Evolutionary conservation across 2,888 invertebrate species (phyloP).

Genomic region (Zaprionus bogoriensis): DNA sequence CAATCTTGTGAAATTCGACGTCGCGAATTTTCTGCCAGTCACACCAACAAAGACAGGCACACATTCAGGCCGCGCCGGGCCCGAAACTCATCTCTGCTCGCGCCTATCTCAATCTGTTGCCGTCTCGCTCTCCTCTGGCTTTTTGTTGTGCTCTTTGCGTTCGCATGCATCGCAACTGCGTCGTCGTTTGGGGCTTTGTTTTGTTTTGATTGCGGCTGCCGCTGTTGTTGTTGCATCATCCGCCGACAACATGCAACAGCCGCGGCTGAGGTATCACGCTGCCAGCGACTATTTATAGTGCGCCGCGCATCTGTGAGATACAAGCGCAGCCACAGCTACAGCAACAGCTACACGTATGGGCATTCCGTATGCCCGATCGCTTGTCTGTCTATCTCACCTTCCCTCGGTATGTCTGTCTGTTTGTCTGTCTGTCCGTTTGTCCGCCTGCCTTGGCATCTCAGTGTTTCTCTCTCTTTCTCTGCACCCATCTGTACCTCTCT

Average conservation of each 20-base stretch:
- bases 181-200: constrained; percentile 43
- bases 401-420: background rate
- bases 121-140: constrained; percentile 14
- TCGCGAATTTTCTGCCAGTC: constrained; percentile 62
- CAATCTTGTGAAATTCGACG: constrained; percentile 71
- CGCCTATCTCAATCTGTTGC: background rate
- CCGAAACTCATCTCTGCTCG: background rate
- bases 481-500: background rate
- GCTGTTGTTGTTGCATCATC: constrained; percentile 46
- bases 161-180: constrained; percentile 55
- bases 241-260: constrained; percentile 45
- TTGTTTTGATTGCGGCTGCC: constrained; percentile 30
- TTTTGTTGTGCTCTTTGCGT: constrained; percentile 63
- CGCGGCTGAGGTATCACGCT: constrained; percentile 40
- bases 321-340: constrained; percentile 27
- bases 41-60: constrained; percentile 43
- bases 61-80: constrained; percentile 32
- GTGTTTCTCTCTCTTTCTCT: background rate
- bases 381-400: background rate
- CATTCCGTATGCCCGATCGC: background rate
- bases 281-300: constrained; percentile 63
- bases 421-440: background rate
- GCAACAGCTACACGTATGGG: background rate
- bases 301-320: constrained; percentile 52
- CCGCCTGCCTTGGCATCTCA: background rate